Conservation (phyloP, 2,888 invertebrate genomes). For the Tenthredo mesomela region DNA sequence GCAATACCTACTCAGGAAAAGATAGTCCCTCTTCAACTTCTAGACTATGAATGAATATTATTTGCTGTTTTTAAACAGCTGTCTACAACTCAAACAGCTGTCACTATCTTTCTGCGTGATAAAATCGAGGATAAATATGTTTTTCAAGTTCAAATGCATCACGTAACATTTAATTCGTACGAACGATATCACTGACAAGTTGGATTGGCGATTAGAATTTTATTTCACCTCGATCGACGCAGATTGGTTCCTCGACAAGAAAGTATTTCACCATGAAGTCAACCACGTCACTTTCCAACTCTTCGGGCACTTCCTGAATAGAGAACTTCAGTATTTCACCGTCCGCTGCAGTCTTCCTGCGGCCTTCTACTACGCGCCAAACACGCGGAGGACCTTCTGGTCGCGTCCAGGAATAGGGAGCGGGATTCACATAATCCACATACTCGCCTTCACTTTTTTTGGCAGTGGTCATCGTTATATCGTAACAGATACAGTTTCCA, state of each 20-base stretch:
- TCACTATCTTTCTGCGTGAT: background rate
- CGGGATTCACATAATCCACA: background rate
- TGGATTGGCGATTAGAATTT: background rate
- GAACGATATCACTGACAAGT: background rate
- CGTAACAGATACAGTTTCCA: background rate
- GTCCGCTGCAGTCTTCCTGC: constrained; percentile 54
- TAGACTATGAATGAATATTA: background rate
- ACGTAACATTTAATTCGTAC: background rate
- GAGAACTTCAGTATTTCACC: constrained; percentile 60
- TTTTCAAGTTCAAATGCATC: background rate
- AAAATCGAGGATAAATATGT: background rate
- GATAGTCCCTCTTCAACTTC: background rate
- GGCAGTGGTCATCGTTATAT: constrained; percentile 1
- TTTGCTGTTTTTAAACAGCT: background rate
- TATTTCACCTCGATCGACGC: background rate
- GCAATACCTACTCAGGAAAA: constrained; percentile 61
- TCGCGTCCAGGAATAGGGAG: constrained; percentile 56
- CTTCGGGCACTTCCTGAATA: constrained; percentile 72
- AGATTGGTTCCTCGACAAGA: background rate
- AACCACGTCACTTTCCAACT: constrained; percentile 67
- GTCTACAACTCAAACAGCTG: background rate
- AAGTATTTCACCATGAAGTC: constrained; percentile 56
- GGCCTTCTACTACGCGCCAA: constrained; percentile 66
- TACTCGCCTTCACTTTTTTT: background rate
- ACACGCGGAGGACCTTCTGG: constrained; percentile 67